Evolutionary conservation across 2,113 vertebrate species (phyloP).

Genomic region (Platichthys stellatus): DNA sequence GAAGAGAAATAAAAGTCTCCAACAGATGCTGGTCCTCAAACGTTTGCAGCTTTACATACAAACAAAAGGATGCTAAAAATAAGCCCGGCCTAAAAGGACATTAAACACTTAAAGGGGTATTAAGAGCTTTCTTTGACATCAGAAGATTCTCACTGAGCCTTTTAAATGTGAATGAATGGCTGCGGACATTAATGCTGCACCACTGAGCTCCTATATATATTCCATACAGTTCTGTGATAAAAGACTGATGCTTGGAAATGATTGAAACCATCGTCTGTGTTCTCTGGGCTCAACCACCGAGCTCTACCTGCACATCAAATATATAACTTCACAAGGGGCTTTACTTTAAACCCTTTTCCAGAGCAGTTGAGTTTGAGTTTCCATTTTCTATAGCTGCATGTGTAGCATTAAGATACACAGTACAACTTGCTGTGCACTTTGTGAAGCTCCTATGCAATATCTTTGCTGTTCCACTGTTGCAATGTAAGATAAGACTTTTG

Average conservation of each 20-base stretch:
- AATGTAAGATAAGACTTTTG: conserved; percentile 16
- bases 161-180: background rate
- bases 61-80: background rate
- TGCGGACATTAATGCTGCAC: background rate
- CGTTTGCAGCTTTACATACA: background rate
- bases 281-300: background rate
- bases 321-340: background rate
- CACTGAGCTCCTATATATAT: background rate
- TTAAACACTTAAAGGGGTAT: background rate
- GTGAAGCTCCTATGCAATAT: conserved; percentile 18
- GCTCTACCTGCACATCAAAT: conserved; percentile 7
- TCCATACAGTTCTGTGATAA: background rate
- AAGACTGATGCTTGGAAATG: background rate
- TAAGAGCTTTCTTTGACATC: background rate
- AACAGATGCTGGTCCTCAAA: background rate
- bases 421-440: conserved; percentile 3
- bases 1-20: background rate
- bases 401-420: background rate
- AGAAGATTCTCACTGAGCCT: background rate
- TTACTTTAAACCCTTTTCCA: background rate
- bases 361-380: background rate
- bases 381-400: conserved; percentile 9
- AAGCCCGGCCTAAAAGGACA: background rate
- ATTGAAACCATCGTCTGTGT: background rate
- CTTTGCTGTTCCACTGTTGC: conserved; percentile 9